Evolutionary conservation across 1,140 invertebrate genomes (phyloP).

Genomic region (Trinorchestia longiramus): DNA sequence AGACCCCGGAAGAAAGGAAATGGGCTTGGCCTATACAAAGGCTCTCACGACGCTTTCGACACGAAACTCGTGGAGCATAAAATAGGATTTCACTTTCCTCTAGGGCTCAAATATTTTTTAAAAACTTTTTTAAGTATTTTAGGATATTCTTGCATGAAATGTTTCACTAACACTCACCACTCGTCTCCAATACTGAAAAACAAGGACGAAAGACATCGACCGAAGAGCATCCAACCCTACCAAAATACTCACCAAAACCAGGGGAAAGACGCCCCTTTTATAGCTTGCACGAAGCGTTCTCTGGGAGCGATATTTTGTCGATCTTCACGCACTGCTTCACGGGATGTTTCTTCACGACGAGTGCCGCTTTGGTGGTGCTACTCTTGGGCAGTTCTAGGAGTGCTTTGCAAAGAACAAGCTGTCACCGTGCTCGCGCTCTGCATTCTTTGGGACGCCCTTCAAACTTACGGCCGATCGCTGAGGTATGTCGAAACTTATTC

Average conservation of each 20-base stretch:
- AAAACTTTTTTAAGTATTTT: neutral
- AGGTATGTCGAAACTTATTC: neutral
- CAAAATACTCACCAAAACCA: neutral
- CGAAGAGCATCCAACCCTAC: neutral
- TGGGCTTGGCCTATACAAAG: conserved; percentile 4
- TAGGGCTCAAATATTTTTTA: conserved; percentile 13
- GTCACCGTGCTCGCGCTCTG: conserved; percentile 40
- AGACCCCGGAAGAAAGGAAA: conserved; percentile 3
- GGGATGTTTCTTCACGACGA: neutral
- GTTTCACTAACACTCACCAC: neutral
- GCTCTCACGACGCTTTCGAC: neutral
- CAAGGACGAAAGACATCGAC: neutral
- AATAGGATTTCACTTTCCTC: neutral
- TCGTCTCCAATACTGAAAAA: neutral
- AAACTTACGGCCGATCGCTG: conserved; percentile 28
- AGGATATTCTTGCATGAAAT: conserved; percentile 2
- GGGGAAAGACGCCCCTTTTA: neutral
- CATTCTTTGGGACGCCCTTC: conserved; percentile 50
- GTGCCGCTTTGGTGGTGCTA: conserved; percentile 11
- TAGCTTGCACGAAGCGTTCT: neutral
- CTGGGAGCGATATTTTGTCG: conserved; percentile 1
- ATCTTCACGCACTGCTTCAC: neutral
- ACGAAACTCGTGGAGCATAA: conserved; percentile 2
- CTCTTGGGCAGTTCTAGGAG: conserved; percentile 21
- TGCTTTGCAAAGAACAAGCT: conserved; percentile 56